A percentile compares a stretch with the other conserved stretches of the same genome.
phyloP scores from a whole-genome alignment of 2,797 vertebrate genomes.

The Cichlasoma orientale region DNA sequence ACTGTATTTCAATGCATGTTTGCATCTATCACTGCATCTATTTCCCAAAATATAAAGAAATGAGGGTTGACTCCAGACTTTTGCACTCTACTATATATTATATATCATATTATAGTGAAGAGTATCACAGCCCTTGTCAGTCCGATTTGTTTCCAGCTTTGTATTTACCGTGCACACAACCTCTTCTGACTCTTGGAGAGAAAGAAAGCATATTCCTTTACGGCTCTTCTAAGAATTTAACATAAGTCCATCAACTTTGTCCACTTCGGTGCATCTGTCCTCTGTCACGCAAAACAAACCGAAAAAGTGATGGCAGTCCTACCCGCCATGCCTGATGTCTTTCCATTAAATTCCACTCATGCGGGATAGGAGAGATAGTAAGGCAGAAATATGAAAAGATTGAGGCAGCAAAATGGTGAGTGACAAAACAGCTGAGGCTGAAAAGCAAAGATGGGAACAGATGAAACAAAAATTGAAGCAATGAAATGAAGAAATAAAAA shows the following conservation, averaged over 20 bases:
- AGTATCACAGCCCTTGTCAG: background rate
- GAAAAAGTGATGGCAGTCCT: background rate
- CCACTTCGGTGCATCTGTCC: conserved; percentile 4
- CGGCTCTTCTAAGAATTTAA: background rate
- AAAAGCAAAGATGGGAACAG: conserved; percentile 27
- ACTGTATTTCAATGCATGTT: background rate
- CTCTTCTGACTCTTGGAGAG: background rate
- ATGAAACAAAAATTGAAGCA: conserved; percentile 5
- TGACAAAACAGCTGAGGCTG: conserved; percentile 17
- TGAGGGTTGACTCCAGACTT: background rate
- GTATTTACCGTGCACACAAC: background rate
- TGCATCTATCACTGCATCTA: too few species aligned
- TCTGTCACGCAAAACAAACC: background rate
- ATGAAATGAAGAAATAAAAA: conserved; percentile 1
- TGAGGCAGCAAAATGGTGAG: background rate
- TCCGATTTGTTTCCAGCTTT: background rate
- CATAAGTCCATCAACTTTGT: background rate
- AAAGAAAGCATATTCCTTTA: background rate
- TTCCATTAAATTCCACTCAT: conserved; percentile 17
- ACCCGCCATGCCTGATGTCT: conserved; percentile 2
- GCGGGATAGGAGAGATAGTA: background rate
- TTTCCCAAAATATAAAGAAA: background rate
- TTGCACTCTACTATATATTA: background rate
- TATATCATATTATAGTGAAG: background rate
- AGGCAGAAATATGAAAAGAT: background rate